Conservation (phyloP, 2,113 vertebrate genomes). For the Oryctolagus cuniculus region mOryCun1.1 NC_091433.1:34959501-34960000, state of each 20-base stretch:
- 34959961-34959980: not conserved
- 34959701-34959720: fast-evolving
- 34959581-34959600: not conserved
- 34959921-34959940: conserved; percentile 90
- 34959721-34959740: not conserved
- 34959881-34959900: conserved; percentile 92
- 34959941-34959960: not conserved
- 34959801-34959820: not conserved
- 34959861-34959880: conserved; percentile 94
- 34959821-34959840: conserved; percentile 69
- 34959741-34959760: fast-evolving
- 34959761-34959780: not conserved
- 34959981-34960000: conserved; percentile 35
- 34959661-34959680: not conserved
- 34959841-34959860: conserved; percentile 93
- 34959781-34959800: not conserved
- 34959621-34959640: not conserved
- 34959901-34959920: conserved; percentile 95
- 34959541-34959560: fast-evolving
- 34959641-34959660: not conserved
- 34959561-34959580: not conserved
- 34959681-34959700: not conserved
- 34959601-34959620: not conserved
- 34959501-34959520: too few relatives aligned
- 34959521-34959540: too few relatives aligned